Percentiles rank a stretch among this genome's conserved stretches.
phyloP scores from a whole-genome alignment of 2,888 invertebrate species.

The Lapara coniferarum region DNA sequence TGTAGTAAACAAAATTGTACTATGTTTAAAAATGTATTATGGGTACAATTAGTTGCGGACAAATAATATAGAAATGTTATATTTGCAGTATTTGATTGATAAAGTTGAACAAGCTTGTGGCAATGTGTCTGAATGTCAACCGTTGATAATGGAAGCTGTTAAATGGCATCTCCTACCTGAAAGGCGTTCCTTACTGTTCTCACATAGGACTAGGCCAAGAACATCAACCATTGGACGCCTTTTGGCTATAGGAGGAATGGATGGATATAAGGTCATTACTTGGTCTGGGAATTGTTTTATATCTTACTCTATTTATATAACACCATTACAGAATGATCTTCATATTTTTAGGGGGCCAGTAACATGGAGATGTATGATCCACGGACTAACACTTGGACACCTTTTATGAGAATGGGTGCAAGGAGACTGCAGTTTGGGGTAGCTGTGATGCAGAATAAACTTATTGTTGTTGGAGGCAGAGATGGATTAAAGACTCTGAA shows the following conservation, averaged over 20 bases:
- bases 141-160: constrained; percentile 95
- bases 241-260: constrained; percentile 96
- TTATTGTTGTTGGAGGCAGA: constrained; percentile 94
- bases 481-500: constrained; percentile 98
- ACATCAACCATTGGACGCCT: constrained; percentile 96
- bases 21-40: too few species aligned
- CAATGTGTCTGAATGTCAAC: constrained; percentile 89
- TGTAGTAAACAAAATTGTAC: too few species aligned
- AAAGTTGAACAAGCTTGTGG: constrained; percentile 89
- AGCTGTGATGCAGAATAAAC: constrained; percentile 91
- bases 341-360: constrained; percentile 87
- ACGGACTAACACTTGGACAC: constrained; percentile 90
- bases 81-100: constrained; percentile 91
- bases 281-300: not conserved
- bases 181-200: constrained; percentile 89
- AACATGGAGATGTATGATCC: constrained; percentile 95
- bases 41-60: too few species aligned
- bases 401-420: constrained; percentile 90
- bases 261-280: constrained; percentile 88
- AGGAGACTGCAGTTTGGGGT: constrained; percentile 95
- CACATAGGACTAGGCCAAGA: constrained; percentile 92
- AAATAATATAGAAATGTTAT: constrained; percentile 1
- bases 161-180: constrained; percentile 97
- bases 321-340: not conserved
- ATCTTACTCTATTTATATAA: not conserved